phyloP scores from a whole-genome alignment of 2,113 vertebrate genomes.

The Brachypteracias leptosomus region DNA sequence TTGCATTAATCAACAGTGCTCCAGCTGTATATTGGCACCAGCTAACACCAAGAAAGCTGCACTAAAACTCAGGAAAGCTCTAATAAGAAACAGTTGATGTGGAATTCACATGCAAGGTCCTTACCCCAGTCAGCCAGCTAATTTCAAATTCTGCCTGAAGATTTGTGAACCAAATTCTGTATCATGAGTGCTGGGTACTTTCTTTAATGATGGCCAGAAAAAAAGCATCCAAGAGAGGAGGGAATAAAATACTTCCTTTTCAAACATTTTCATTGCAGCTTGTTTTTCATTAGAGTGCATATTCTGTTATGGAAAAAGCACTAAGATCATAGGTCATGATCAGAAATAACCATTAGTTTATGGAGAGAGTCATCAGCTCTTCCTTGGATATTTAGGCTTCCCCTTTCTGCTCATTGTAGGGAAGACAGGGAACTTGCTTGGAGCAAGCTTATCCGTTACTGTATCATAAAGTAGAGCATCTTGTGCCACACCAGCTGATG shows the following conservation, averaged over 20 bases:
- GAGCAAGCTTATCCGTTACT: not conserved
- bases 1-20: slow-evolving; percentile 32
- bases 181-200: not conserved
- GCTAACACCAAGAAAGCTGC: not conserved
- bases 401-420: not conserved
- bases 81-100: not conserved
- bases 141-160: slow-evolving; percentile 9
- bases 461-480: not conserved
- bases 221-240: not conserved
- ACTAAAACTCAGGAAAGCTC: not conserved
- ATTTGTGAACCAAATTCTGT: not conserved
- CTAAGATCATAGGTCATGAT: not conserved
- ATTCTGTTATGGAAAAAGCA: not conserved
- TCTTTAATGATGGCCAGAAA: not conserved
- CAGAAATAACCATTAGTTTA: not conserved
- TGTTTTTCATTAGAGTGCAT: not conserved
- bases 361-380: not conserved
- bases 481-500: not conserved
- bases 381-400: not conserved
- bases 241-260: not conserved
- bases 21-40: not conserved
- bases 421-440: not conserved
- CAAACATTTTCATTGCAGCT: not conserved
- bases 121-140: not conserved
- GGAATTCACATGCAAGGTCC: not conserved